Conservation (phyloP, 2,113 vertebrate species). For the Trogon surrucura region DNA sequence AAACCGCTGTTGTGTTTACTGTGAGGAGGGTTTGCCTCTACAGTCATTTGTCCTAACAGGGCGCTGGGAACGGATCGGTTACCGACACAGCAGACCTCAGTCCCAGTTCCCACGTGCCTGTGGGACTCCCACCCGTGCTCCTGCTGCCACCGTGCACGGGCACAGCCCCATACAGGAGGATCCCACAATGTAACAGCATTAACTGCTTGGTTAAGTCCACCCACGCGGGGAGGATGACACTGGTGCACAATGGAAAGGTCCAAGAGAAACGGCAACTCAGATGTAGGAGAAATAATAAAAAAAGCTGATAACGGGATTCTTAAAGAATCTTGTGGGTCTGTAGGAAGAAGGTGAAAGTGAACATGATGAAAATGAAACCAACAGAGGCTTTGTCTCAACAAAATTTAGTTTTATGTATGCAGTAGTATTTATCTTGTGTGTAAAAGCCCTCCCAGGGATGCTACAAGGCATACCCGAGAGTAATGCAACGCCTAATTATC, state of each 20-base stretch:
- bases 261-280: background rate
- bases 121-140: background rate
- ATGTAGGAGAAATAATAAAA: background rate
- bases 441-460: slow-evolving; percentile 24
- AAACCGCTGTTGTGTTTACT: background rate
- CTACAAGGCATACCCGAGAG: background rate
- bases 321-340: background rate
- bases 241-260: background rate
- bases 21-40: background rate
- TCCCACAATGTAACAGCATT: background rate
- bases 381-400: slow-evolving; percentile 5
- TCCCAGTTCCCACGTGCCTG: background rate
- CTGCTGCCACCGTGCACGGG: background rate
- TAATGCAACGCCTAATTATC: slow-evolving; percentile 37
- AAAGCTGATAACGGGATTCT: background rate
- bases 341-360: background rate
- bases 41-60: background rate
- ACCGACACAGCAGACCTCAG: background rate
- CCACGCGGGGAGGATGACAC: background rate
- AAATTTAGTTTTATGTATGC: background rate
- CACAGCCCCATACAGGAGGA: background rate
- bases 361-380: background rate
- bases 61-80: background rate
- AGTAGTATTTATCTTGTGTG: slow-evolving; percentile 11
- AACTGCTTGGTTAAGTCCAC: background rate